Evolutionary conservation across 2,113 vertebrate genomes (phyloP), one percentile per base, ranked within the genome.

Genomic region (Limanda limanda): DNA sequence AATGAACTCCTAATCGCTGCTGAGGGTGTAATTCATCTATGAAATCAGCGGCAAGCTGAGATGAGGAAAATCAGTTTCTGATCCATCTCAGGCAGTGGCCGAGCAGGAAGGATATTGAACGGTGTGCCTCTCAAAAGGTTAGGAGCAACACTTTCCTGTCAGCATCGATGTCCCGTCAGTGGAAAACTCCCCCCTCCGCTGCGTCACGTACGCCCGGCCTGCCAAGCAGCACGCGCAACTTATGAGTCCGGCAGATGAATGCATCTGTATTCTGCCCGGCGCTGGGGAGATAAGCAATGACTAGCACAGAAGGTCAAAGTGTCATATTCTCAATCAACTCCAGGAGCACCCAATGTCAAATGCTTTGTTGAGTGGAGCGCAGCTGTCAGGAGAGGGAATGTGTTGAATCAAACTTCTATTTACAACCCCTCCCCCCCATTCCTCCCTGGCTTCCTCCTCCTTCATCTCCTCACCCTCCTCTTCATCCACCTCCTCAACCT

Each of bases 1-100:
- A 93, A 93, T 93, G 89, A 93, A 93, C 90, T 92, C 91, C 92
- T 92, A 91, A 92, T 92, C 88, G 75, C 88, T 90, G 90, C 91
- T 88, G 90, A 92, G 91, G 90, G 92, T 88, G 91, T 92, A 89
- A 92, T 91, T 93, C 90, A 92, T 93, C 92, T 93, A 89, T 86
- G 89, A 90, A 92, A 93, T 93, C 89, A 93, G 89, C 83, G 68
- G 84, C 90, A 93, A 91, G 92, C 92, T 92, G 92, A 90, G 91
- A 92, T 90, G 90, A 90, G 88, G 86, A 91, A 91, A 92, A 92
- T 92, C 87, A 82, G 84, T 86, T 92, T 92, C 86, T 91, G 91
- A 91, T 92, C 92, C 84, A 90, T 90, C 90, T 90, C 82, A 56
- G 79, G 84, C 47, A 35, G 75, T 56, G 77, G 86, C 83, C 79